Conservation (phyloP, 2,888 invertebrate genomes). For the Coenonympha glycerion region DNA sequence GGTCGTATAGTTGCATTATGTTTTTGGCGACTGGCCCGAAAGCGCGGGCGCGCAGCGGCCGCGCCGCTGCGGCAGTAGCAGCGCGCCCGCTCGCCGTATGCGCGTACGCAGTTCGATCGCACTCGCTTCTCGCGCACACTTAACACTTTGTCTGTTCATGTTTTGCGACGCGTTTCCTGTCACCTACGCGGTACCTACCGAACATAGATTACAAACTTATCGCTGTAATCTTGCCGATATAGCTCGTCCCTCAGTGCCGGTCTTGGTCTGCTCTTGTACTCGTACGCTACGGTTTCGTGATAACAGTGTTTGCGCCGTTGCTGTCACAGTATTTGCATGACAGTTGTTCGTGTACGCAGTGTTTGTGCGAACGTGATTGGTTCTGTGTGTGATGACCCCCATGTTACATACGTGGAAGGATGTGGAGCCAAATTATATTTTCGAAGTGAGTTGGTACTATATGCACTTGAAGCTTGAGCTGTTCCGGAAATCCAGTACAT, state of each 20-base stretch:
- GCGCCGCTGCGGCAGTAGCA: no score
- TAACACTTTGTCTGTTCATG: constrained; percentile 21
- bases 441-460: constrained; percentile 56
- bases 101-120: constrained; percentile 16
- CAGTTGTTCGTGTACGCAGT: constrained; percentile 28
- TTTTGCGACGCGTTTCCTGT: constrained; percentile 32
- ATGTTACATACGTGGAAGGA: constrained; percentile 29
- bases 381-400: constrained; percentile 29
- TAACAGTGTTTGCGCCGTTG: constrained; percentile 34
- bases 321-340: constrained; percentile 29
- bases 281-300: constrained; percentile 31
- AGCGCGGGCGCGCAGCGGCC: constrained; percentile 16
- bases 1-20: constrained; percentile 28
- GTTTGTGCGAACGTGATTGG: constrained; percentile 26
- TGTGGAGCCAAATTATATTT: constrained; percentile 61
- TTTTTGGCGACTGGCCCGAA: constrained; percentile 31
- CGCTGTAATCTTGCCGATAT: constrained; percentile 36
- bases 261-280: constrained; percentile 28
- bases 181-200: constrained; percentile 29
- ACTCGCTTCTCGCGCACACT: constrained; percentile 13
- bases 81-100: constrained; percentile 14
- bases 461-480: no score
- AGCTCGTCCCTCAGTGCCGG: constrained; percentile 27
- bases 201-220: constrained; percentile 36
- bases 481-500: no score